phyloP scores from a whole-genome alignment of 2,888 invertebrate genomes.

The Drosophila rellima region DNA sequence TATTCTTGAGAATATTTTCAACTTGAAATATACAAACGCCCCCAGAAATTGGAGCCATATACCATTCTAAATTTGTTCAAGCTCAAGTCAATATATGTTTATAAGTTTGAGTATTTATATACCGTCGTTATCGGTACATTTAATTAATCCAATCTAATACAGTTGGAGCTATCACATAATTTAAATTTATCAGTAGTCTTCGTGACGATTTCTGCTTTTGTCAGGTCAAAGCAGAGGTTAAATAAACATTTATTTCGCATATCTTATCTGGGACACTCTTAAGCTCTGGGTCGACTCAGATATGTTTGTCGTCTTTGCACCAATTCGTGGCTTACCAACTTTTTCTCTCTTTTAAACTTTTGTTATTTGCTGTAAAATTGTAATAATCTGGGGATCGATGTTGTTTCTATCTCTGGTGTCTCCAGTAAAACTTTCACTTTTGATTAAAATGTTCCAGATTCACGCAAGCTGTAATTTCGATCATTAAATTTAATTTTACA shows the following conservation, averaged over 20 bases:
- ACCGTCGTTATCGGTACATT: conserved; percentile 27
- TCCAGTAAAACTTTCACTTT: conserved; percentile 57
- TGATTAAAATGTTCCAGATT: conserved; percentile 31
- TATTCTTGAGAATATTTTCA: conserved; percentile 10
- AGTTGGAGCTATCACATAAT: conserved; percentile 4
- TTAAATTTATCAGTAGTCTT: conserved; percentile 3
- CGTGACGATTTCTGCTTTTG: conserved; percentile 8
- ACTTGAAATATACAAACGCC: neutral
- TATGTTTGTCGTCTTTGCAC: neutral
- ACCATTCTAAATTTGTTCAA: conserved; percentile 27
- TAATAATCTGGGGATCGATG: neutral
- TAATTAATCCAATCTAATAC: conserved; percentile 6
- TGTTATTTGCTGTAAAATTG: neutral
- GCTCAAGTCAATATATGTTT: conserved; percentile 23
- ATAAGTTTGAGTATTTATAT: neutral
- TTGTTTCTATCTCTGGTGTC: neutral
- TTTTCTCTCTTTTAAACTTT: neutral
- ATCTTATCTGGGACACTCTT: conserved; percentile 15
- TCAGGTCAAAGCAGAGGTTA: conserved; percentile 11
- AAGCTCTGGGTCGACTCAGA: neutral
- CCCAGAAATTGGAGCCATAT: neutral
- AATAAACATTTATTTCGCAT: conserved; percentile 4
- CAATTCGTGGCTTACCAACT: neutral
- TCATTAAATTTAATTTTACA: conserved; percentile 61
- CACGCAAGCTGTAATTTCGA: conserved; percentile 34